Evolutionary conservation across 1,140 invertebrate genomes (phyloP), one percentile per base, ranked within the genome.

Genomic region (Zophobas atratus): DNA sequence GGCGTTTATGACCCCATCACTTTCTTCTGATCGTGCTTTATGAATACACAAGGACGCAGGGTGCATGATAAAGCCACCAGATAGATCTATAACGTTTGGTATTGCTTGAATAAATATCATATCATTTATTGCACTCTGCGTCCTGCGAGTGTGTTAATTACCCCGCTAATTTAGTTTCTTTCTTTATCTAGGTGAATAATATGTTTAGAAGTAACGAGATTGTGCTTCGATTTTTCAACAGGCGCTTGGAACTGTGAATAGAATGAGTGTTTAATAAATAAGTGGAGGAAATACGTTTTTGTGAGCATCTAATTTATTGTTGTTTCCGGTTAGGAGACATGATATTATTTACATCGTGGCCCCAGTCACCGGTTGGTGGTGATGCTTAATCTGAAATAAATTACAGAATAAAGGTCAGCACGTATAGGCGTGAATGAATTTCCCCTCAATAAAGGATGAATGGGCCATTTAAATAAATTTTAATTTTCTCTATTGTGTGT

Each of bases 371-470:
- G 39, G 60, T 67, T 67, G 60, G 38, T 67, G 60, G 60, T 67
- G 60, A 43, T 67, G 60, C 38, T 67, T 67, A 67, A 67, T 67
- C 60, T 39, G 60, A 67, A 67, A 67, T 67, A 67, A 67, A 67
- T 67, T 67, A 67, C 60, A 43, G 60, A 67, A 67, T 67, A 67
- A 67, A 67, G 60, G 60, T 67, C 60, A 67, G 60, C 60, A 67
- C 60, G 60, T 67, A 67, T 67, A 67, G 60, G 60, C 60, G 60
- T 67, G 60, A 67, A 67, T 67, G 60, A 67, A 67, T 67, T 67
- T 67, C 60, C 60, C 60, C 39, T 67, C 60, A 67, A 67, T 67
- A 67, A 43, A 67, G 60, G 60, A 67, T 67, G 60, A 67, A 67
- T 67, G 38, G 60, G 6, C 1, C 60, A 67, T 67, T 67, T 67